Evolutionary conservation across 1,140 invertebrate species (phyloP).

Genomic region (Daktulosphaira vitifoliae): DNA sequence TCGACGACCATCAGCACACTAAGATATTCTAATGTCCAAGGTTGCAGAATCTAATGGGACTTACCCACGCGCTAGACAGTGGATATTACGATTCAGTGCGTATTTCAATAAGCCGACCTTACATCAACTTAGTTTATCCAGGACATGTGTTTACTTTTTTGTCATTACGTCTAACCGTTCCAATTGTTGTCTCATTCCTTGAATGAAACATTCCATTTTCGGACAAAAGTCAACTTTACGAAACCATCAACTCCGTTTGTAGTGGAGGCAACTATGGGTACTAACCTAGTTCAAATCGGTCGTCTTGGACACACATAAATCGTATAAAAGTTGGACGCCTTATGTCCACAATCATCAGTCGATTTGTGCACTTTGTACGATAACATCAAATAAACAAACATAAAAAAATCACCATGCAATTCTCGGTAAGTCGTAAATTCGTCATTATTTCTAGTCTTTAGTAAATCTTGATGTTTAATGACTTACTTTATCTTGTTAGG

Average conservation of each 20-base stretch:
- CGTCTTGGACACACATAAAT: too few species aligned
- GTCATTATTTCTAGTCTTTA: too few species aligned
- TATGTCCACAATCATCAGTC: conserved; percentile 6
- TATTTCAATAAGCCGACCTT: too few species aligned
- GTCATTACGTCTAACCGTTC: neutral
- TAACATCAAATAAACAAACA: neutral
- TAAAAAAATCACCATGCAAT: neutral
- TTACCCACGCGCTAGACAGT: too few species aligned
- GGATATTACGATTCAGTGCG: too few species aligned
- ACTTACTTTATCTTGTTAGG: neutral
- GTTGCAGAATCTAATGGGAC: too few species aligned
- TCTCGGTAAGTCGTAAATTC: neutral
- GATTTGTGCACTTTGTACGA: neutral
- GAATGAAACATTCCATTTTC: neutral
- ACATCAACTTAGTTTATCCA: neutral
- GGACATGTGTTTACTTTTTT: neutral
- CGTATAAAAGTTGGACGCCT: conserved; percentile 15
- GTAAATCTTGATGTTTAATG: too few species aligned
- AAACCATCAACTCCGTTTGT: too few species aligned
- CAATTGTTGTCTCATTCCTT: neutral
- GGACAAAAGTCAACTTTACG: conserved; percentile 13
- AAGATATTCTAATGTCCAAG: too few species aligned
- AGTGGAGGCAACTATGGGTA: too few species aligned
- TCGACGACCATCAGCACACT: too few species aligned
- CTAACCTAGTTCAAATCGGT: too few species aligned